Conservation (phyloP, 92 coral and sea anemone species). For the Virgularia gustaviana region DNA sequence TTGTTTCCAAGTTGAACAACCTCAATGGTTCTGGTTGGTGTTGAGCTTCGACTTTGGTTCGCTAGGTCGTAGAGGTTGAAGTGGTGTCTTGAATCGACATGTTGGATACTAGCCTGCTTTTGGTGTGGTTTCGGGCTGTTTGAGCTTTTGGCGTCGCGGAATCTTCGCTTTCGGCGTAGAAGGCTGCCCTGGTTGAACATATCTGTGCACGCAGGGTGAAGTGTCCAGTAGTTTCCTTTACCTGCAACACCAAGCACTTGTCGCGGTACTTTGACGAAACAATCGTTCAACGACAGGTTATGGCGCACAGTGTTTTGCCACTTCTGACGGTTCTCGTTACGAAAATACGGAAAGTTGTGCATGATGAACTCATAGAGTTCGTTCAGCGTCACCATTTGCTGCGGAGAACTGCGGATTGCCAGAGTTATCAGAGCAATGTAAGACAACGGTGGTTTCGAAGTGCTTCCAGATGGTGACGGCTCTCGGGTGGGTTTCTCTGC, state of each 20-base stretch:
- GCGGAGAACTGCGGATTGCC: conserved; percentile 22
- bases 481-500: background rate
- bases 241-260: conserved; percentile 19
- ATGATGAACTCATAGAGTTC: conserved; percentile 26
- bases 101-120: conserved; percentile 18
- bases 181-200: conserved; percentile 37
- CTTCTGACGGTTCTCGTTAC: conserved; percentile 21
- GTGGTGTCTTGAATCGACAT: conserved; percentile 33
- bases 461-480: background rate
- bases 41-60: too few species aligned
- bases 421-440: conserved; percentile 33
- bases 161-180: conserved; percentile 12
- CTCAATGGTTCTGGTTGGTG: too few species aligned
- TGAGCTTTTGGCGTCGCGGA: conserved; percentile 6
- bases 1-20: too few species aligned
- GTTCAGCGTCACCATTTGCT: conserved; percentile 30
- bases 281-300: conserved; percentile 26
- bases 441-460: conserved; percentile 32
- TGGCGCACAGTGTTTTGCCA: conserved; percentile 40
- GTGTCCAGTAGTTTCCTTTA: conserved; percentile 39
- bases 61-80: conserved; percentile 26
- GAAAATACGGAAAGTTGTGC: conserved; percentile 29
- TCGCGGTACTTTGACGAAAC: conserved; percentile 30
- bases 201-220: conserved; percentile 21
- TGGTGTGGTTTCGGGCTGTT: background rate